phyloP scores from a whole-genome alignment of 2,797 vertebrate genomes.

The Thripadectes ignobilis region DNA sequence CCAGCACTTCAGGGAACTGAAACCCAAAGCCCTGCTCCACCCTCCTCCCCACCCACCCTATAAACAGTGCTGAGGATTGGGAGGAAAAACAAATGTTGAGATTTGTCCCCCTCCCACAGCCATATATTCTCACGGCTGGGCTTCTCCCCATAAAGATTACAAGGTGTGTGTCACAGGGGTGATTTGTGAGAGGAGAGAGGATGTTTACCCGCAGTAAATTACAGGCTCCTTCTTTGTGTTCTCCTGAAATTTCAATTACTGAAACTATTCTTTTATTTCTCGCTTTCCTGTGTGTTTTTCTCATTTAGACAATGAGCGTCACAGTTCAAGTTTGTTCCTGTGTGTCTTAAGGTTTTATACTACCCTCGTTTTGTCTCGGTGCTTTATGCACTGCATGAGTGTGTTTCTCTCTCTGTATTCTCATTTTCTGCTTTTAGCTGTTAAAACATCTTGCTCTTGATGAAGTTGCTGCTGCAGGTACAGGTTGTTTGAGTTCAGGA shows the following conservation, averaged over 20 bases:
- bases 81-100: neutral
- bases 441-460: neutral
- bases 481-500: neutral
- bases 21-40: neutral
- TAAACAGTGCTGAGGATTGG: fast-evolving
- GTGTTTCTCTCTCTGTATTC: neutral
- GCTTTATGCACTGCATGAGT: neutral
- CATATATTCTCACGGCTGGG: neutral
- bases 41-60: neutral
- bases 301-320: constrained; percentile 23
- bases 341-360: neutral
- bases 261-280: constrained; percentile 24
- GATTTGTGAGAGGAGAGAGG: constrained; percentile 29
- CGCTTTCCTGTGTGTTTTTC: constrained; percentile 1
- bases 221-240: constrained; percentile 27
- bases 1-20: neutral
- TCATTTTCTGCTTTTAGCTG: neutral
- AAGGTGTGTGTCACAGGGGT: constrained; percentile 9
- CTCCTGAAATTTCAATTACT: constrained; percentile 60
- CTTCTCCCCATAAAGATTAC: constrained; percentile 20
- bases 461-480: neutral
- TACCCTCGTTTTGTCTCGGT: neutral
- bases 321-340: neutral
- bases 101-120: neutral
- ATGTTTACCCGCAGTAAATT: constrained; percentile 41